A percentile compares a stretch with the other conserved stretches of the same genome.
Conservation (phyloP, 2,888 invertebrate genomes). For the Habrosyne pyritoides region DNA sequence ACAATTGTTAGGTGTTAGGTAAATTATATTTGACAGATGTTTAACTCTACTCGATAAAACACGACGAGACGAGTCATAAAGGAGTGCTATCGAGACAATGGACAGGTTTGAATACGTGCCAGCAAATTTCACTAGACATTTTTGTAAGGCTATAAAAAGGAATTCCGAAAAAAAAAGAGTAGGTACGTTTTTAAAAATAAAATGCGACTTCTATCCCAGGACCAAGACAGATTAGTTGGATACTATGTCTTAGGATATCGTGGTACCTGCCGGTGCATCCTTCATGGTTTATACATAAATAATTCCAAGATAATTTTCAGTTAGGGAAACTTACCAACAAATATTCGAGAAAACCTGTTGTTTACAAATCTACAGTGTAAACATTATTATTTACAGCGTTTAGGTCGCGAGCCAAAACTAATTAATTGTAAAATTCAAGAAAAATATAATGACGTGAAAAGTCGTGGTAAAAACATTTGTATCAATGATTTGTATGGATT, state of each 20-base stretch:
- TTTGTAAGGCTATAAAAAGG: constrained; percentile 64
- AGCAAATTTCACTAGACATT: constrained; percentile 60
- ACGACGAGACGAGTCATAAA: constrained; percentile 36
- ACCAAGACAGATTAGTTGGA: not conserved
- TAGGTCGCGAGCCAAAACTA: not conserved
- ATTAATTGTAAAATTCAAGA: too few species aligned
- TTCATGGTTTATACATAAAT: too few species aligned
- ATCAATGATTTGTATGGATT: too few species aligned
- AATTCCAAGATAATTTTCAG: too few species aligned
- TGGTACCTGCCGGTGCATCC: too few species aligned
- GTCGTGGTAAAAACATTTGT: too few species aligned
- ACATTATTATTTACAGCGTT: not conserved
- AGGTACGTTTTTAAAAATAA: too few species aligned
- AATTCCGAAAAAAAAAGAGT: constrained; percentile 51
- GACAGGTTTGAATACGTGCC: constrained; percentile 70
- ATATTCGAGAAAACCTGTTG: not conserved
- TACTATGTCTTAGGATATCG: not conserved
- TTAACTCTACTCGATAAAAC: constrained; percentile 37
- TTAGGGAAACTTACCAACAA: too few species aligned
- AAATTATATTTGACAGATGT: constrained; percentile 31
- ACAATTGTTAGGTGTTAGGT: not conserved
- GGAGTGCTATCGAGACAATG: constrained; percentile 49
- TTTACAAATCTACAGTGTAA: not conserved
- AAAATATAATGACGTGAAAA: too few species aligned
- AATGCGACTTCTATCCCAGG: too few species aligned